Evolutionary conservation across 92 coral and sea anemone genomes (phyloP), one percentile per base, ranked within the genome.

Genomic region (Bergia puertoricense): DNA sequence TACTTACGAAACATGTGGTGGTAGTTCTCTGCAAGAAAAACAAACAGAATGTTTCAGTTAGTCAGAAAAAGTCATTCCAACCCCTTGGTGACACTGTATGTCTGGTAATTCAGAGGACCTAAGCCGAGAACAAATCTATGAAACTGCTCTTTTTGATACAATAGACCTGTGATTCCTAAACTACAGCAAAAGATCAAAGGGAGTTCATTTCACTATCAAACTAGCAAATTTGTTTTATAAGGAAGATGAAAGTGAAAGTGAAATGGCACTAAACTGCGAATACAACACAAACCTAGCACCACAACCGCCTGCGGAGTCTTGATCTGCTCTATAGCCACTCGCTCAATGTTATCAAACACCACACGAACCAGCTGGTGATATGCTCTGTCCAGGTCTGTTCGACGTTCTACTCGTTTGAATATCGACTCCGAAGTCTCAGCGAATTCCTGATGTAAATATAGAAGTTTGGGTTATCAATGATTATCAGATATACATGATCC

Each of bases 1-100:
- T 89, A 97, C 99, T 92, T 93, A 97, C 99, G 92, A 38, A 95
- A 95, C 91, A 97, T 82, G 79, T 94, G 99, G 73, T 97, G 99
- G 88, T 90, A 97, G 92, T 97, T 97, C 88, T 97, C 99, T 97
- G 96, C 44, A 88, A 45, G 75, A 74, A 74, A 90, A 85, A 88
- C 54, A 67, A n/a, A 50, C 20, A 76, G 18, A 36, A 59, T 54
- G 57, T 0, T 62, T 43, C 43, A 82, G 1, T 36, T 8, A 44
- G 48, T 45, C 5, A 11, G 10, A 23, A 50, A 79, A 36, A 7
- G 16, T 18, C 39, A 20, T 14, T 2, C 44, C 36, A 23, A 8
- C 45, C 82, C 38, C 57, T n/a, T 10, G 59, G 59, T 13, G 14
- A 13, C 59, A 30, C 30, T 30, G 30, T 54, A 11, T 54, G 59